Percentiles rank a stretch among this genome's conserved stretches.
Evolutionary conservation across 2,797 vertebrate genomes (phyloP).

Genomic region (Discoglossus pictus): DNA sequence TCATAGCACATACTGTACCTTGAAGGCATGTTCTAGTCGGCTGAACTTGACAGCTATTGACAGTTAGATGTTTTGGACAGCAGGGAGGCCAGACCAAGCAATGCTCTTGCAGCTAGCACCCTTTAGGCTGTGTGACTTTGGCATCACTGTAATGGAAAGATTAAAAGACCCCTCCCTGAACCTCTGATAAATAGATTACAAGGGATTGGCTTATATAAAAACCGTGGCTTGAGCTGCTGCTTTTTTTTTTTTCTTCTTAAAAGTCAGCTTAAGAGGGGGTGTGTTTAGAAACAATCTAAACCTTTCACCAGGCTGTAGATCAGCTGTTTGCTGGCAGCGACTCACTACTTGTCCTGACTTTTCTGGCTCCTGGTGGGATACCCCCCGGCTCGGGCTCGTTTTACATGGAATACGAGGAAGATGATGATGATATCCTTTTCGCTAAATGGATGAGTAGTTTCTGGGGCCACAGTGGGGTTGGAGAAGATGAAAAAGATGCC

Average conservation of each 20-base stretch:
- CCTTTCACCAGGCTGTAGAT: constrained; percentile 55
- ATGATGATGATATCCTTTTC: constrained; percentile 90
- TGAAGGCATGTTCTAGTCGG: constrained; percentile 62
- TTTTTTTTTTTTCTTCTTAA: constrained; percentile 56
- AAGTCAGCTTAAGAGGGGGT: constrained; percentile 56
- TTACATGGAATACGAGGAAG: constrained; percentile 86
- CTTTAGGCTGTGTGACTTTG: constrained; percentile 67
- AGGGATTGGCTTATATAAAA: constrained; percentile 77
- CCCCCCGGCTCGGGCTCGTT: constrained; percentile 58
- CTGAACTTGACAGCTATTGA: constrained; percentile 80
- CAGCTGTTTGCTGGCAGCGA: constrained; percentile 45
- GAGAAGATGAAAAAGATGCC: constrained; percentile 69
- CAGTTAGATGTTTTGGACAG: constrained; percentile 76
- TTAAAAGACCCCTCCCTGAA: constrained; percentile 73
- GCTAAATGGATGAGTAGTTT: constrained; percentile 98
- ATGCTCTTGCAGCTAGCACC: constrained; percentile 61
- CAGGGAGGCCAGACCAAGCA: constrained; percentile 75
- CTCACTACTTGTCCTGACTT: constrained; percentile 70
- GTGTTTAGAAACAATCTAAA: constrained; percentile 52
- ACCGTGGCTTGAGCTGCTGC: constrained; percentile 58
- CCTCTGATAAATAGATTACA: constrained; percentile 74
- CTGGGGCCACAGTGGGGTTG: constrained; percentile 83
- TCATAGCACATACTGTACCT: constrained; percentile 52
- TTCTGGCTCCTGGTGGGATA: constrained; percentile 33
- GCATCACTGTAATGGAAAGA: constrained; percentile 80